Evolutionary conservation across 1,140 invertebrate genomes (phyloP).

Genomic region (Hyles euphorbiae): DNA sequence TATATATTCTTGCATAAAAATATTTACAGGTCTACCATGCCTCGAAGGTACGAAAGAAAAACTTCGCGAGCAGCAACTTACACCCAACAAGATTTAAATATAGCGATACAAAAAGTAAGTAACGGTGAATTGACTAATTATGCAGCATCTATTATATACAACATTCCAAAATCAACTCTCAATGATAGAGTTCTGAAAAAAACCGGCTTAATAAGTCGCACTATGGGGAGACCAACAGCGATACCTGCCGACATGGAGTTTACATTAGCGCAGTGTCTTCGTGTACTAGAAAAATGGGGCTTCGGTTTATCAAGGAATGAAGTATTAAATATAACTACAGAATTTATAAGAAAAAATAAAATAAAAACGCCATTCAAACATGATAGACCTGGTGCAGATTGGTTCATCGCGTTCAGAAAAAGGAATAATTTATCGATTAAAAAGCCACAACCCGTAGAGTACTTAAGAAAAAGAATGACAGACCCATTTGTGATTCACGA

Average conservation of each 20-base stretch:
- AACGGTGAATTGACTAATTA: background rate
- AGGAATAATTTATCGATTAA: slow-evolving; percentile 44
- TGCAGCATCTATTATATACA: slow-evolving; percentile 7
- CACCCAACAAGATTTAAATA: too few species aligned
- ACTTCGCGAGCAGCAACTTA: too few species aligned
- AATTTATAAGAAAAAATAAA: slow-evolving; percentile 42
- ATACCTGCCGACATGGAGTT: slow-evolving; percentile 30
- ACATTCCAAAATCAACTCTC: slow-evolving; percentile 14
- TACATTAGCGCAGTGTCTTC: slow-evolving; percentile 29
- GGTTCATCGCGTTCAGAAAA: slow-evolving; percentile 45
- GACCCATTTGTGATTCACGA: slow-evolving; percentile 33
- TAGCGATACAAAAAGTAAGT: too few species aligned
- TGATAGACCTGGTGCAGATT: slow-evolving; percentile 46
- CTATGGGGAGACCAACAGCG: slow-evolving; percentile 28
- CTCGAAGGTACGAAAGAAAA: too few species aligned
- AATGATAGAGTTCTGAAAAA: slow-evolving; percentile 3
- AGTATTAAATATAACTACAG: slow-evolving; percentile 31
- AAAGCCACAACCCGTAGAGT: slow-evolving; percentile 52
- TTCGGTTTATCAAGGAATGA: slow-evolving; percentile 43
- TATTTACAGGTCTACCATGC: too few species aligned
- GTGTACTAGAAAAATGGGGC: slow-evolving; percentile 43
- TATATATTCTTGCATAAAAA: too few species aligned
- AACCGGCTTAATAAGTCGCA: background rate
- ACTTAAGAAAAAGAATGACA: slow-evolving; percentile 35
- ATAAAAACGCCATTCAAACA: slow-evolving; percentile 46